These are phyloP conservation scores for Spondyliosoma cantharus DNA, from an alignment of 2,797 vertebrate species.

Conservation along the genomic window DNA sequence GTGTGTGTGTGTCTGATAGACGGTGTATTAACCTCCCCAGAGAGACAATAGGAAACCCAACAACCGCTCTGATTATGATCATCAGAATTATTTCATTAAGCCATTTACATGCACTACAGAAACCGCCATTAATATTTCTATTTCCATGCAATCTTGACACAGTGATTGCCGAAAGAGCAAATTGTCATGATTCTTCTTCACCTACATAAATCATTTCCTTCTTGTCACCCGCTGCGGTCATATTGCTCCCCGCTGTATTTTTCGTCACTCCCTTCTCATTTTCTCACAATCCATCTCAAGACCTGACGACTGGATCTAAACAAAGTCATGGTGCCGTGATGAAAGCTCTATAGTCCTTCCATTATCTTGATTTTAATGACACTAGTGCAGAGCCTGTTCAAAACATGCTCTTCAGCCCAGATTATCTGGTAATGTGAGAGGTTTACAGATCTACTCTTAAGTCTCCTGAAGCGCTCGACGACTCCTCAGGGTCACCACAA, in stretches of 20 bases:
- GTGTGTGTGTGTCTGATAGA: slow-evolving; percentile 21
- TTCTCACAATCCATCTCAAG: slow-evolving; percentile 26
- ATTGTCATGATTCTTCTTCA: slow-evolving; percentile 35
- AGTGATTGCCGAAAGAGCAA: slow-evolving; percentile 35
- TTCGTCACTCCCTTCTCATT: slow-evolving; percentile 32
- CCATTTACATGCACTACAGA: slow-evolving; percentile 47
- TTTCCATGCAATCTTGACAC: slow-evolving; percentile 26
- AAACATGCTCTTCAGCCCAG: no score
- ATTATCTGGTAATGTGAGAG: no score
- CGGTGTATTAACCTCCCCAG: slow-evolving; percentile 42
- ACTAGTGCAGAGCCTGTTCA: no score
- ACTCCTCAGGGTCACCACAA: no score
- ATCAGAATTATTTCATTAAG: slow-evolving; percentile 61
- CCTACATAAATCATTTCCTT: slow-evolving; percentile 60
- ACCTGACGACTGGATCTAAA: slow-evolving; percentile 26
- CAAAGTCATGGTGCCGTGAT: not conserved
- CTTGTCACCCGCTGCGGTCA: slow-evolving; percentile 38
- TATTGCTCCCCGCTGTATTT: slow-evolving; percentile 37
- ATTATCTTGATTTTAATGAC: not conserved
- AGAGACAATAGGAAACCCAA: slow-evolving; percentile 34
- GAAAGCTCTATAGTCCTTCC: not conserved
- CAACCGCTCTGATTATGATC: slow-evolving; percentile 43
- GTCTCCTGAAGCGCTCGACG: no score
- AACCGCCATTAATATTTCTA: slow-evolving; percentile 36
- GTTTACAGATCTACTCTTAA: no score